Base-by-base conservation (phyloP, 2,888 invertebrate genomes). In the Vandiemenella viatica region DNA sequence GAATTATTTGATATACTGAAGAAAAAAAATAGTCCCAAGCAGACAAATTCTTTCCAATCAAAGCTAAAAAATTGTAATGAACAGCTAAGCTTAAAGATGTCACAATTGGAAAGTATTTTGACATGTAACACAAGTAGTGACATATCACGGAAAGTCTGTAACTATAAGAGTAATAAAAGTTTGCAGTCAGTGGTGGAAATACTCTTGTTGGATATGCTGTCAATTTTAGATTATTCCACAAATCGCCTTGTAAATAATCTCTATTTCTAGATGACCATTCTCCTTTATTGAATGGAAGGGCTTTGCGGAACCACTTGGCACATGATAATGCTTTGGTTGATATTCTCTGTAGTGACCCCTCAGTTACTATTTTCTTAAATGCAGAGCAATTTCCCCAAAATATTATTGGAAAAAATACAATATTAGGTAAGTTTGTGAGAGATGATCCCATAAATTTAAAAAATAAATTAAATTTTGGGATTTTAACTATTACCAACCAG, bases 251-350 rank as follows among this genome's bases (percentile, higher is more conserved):
- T 43, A 43, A 32, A 55, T 38, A 49, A 52, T 43, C 13, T 53
- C 17, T 51, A 3, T 56, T 53, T 48, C 49, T 58, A 7, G 55
- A 58, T 51, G 54, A 52, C 10, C 17, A 32, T 45, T 32, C 50
- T 41, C 56, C 57, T 15, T 19, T 55, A 40, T 54, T 59, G 43
- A 50, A 23, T 32, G 59, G 58, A 20, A 54, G 54, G 48, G 46
- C 23, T 51, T 51, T 59, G 13, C 55, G 58, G 13, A 56, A 58
- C 41, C 53, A 58, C 48, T 53, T 57, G 26, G 55, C 55, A 5
- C 55, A 58, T 37, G 51, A 49, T 44, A 55, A 56, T 43, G 15
- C 46, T 6, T 21, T 58, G 38, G 22, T 47, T 21, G 47, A 57
- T 26, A 18, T 51, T 5, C 44, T 56, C 15, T 43, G 46, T 37